Percentiles rank a stretch among this genome's conserved stretches.
Evolutionary conservation across 2,888 invertebrate genomes (phyloP).

Genomic region (Ceraclea dissimilis): DNA sequence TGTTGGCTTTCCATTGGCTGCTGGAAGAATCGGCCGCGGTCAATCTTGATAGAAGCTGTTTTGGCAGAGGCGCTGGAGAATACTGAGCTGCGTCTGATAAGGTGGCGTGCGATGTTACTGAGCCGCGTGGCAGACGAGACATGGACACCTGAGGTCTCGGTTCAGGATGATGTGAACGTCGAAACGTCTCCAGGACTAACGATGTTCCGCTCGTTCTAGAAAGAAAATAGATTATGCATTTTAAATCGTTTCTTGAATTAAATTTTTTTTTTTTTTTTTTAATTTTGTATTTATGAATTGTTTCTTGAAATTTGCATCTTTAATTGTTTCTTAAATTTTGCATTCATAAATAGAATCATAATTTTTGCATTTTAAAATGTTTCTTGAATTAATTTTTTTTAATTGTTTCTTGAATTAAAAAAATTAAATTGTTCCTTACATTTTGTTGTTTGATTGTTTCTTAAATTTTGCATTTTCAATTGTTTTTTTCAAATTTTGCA

Average conservation of each 20-base stretch:
- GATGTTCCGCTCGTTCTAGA: constrained; percentile 63
- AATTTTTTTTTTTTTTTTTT: no score
- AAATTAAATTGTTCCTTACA: no score
- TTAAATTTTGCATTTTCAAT: no score
- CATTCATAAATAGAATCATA: no score
- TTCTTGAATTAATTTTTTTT: no score
- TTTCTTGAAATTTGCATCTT: no score
- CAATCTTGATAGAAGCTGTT: constrained; percentile 2
- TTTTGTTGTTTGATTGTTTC: no score
- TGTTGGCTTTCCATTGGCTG: constrained; percentile 9
- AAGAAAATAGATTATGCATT: constrained; percentile 24
- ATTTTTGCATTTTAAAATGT: no score
- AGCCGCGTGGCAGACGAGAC: constrained; percentile 39
- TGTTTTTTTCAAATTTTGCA: no score
- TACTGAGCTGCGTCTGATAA: constrained; percentile 26
- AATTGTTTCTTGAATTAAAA: no score
- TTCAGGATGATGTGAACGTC: constrained; percentile 47
- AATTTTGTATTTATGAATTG: no score
- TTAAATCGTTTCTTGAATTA: constrained; percentile 40
- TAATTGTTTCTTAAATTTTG: no score
- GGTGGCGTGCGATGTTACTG: constrained; percentile 33
- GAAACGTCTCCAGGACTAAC: constrained; percentile 64
- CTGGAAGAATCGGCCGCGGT: background rate
- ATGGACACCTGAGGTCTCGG: constrained; percentile 29
- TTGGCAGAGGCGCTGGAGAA: constrained; percentile 24